Conservation (phyloP, 2,888 invertebrate genomes). For the Dasypogon diadema region DNA sequence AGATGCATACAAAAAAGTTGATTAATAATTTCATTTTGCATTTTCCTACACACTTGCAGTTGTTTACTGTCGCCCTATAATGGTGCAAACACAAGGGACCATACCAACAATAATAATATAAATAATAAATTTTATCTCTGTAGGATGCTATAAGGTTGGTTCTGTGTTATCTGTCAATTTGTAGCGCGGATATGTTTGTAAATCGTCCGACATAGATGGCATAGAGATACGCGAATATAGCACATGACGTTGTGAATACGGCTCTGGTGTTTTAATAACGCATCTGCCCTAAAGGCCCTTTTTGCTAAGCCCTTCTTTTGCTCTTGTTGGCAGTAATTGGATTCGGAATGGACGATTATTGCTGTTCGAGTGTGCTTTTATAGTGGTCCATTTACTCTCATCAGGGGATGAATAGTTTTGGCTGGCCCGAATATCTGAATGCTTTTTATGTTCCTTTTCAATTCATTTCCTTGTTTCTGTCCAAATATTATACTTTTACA, state of each 20-base stretch:
- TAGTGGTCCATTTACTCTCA: slow-evolving; percentile 48
- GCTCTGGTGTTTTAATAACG: slow-evolving; percentile 48
- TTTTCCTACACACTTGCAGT: slow-evolving; percentile 10
- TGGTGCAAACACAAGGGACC: neutral
- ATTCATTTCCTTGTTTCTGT: neutral
- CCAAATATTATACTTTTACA: neutral
- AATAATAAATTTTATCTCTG: slow-evolving; percentile 49
- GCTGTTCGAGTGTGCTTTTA: slow-evolving; percentile 48
- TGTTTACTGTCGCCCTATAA: slow-evolving; percentile 2
- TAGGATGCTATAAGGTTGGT: slow-evolving; percentile 9
- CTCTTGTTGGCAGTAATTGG: slow-evolving; percentile 48
- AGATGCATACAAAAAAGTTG: slow-evolving; percentile 33
- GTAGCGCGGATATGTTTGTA: slow-evolving; percentile 41
- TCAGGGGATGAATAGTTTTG: slow-evolving; percentile 46
- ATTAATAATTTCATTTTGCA: slow-evolving; percentile 38
- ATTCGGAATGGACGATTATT: slow-evolving; percentile 51
- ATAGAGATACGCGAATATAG: slow-evolving; percentile 14
- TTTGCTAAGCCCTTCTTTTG: slow-evolving; percentile 41
- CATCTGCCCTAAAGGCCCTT: slow-evolving; percentile 45
- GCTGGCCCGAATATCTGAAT: slow-evolving; percentile 2
- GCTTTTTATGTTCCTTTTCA: neutral
- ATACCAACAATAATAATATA: slow-evolving; percentile 34
- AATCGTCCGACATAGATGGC: slow-evolving; percentile 33
- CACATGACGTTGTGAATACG: slow-evolving; percentile 4
- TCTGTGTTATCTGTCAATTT: slow-evolving; percentile 48